Percentiles rank a stretch among this genome's conserved stretches.
Conservation (phyloP, 2,888 invertebrate species). For the Chouioia cunea region DNA sequence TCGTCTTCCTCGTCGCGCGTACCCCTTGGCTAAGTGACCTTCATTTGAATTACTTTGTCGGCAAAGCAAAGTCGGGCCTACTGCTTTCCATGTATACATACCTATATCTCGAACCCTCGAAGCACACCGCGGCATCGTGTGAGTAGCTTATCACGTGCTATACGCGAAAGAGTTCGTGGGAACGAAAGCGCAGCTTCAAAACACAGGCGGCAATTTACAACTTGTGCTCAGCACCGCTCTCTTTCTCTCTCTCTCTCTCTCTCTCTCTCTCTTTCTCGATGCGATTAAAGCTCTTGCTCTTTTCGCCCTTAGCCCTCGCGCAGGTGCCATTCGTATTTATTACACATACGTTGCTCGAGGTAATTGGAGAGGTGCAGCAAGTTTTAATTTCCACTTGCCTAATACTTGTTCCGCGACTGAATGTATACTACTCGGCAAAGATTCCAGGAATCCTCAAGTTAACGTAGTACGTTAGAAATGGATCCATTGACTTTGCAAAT, state of each 20-base stretch:
- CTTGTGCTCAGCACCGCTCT: background rate
- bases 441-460: too few relatives aligned
- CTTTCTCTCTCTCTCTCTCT: background rate
- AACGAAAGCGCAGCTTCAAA: too few relatives aligned
- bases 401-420: background rate
- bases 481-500: too few relatives aligned
- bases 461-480: too few relatives aligned
- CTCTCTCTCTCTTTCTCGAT: background rate
- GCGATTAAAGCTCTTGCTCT: conserved; percentile 1
- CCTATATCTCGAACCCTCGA: too few relatives aligned
- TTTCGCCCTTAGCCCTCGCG: background rate
- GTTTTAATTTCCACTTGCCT: conserved; percentile 11
- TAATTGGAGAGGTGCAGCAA: conserved; percentile 7
- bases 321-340: too few relatives aligned
- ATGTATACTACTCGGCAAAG: too few relatives aligned
- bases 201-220: too few relatives aligned
- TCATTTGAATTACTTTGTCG: conserved; percentile 58
- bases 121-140: too few relatives aligned
- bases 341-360: background rate
- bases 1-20: conserved; percentile 33
- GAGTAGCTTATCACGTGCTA: too few relatives aligned
- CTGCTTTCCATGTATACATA: background rate
- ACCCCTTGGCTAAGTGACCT: conserved; percentile 56
- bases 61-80: conserved; percentile 12
- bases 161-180: too few relatives aligned